Evolutionary conservation across 2,888 invertebrate genomes (phyloP).

Genomic region (Sarcophaga carnaria): DNA sequence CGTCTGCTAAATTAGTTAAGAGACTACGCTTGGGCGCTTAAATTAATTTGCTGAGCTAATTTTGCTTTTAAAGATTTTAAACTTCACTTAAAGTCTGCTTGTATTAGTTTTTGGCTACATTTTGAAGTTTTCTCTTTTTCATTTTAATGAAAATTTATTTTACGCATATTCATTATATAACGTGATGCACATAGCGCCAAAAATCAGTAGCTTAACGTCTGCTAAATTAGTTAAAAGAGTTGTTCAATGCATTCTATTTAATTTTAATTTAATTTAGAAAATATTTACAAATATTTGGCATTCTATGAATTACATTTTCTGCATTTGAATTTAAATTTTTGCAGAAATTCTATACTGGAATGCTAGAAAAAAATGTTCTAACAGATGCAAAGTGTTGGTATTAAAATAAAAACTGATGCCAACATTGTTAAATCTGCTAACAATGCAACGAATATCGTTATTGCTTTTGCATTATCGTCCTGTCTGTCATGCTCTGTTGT

Average conservation of each 20-base stretch:
- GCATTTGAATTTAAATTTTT: not conserved
- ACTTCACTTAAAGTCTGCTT: not conserved
- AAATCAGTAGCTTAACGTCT: conserved; percentile 79
- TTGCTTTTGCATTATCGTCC: not conserved
- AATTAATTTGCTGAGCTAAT: conserved; percentile 66
- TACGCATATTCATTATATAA: too few relatives aligned
- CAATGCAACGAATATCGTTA: conserved; percentile 68
- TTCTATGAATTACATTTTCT: not conserved
- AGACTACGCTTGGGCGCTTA: conserved; percentile 80
- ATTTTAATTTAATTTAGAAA: not conserved
- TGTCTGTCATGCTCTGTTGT: too few relatives aligned
- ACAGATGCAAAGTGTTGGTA: conserved; percentile 16
- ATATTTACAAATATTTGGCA: not conserved
- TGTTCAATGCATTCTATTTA: not conserved
- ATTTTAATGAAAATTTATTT: too few relatives aligned
- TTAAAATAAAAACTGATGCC: not conserved
- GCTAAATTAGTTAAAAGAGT: conserved; percentile 77
- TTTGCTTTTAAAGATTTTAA: conserved; percentile 11
- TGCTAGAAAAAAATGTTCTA: not conserved
- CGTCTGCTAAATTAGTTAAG: conserved; percentile 76
- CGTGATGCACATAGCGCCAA: conserved; percentile 63
- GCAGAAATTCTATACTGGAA: not conserved
- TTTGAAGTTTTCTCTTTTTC: too few relatives aligned
- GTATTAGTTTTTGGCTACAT: too few relatives aligned
- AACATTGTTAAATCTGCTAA: conserved; percentile 13